These are phyloP conservation scores for Onychomys arenicola DNA, from an alignment of 2,797 vertebrate genomes.

Conservation along the genomic window DNA sequence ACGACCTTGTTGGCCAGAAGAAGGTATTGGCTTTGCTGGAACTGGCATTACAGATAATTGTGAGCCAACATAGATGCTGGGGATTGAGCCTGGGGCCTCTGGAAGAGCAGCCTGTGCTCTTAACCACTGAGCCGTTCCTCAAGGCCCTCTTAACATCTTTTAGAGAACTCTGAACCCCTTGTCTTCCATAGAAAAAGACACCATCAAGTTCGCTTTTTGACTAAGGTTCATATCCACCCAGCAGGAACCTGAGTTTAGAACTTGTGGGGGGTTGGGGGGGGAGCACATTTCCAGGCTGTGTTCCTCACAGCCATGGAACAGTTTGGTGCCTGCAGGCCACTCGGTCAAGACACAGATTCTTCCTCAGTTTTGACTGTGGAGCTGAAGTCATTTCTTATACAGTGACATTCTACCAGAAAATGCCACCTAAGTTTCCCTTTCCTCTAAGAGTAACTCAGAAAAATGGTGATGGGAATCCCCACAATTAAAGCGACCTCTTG, in stretches of 20 bases:
- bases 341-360: conserved; percentile 78
- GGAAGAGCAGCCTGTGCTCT: background rate
- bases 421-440: conserved; percentile 80
- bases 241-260: conserved; percentile 74
- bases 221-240: background rate
- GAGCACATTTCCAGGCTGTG: conserved; percentile 68
- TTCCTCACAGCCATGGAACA: conserved; percentile 45
- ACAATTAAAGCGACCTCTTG: conserved; percentile 60
- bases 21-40: background rate
- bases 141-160: conserved; percentile 53
- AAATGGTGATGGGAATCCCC: conserved; percentile 28
- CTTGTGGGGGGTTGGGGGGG: conserved; percentile 76
- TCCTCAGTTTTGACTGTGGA: conserved; percentile 71
- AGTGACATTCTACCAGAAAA: conserved; percentile 84
- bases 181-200: conserved; percentile 43
- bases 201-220: conserved; percentile 58
- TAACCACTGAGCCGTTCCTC: background rate
- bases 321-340: conserved; percentile 51
- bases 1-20: background rate
- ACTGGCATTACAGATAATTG: background rate
- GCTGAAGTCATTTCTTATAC: conserved; percentile 78
- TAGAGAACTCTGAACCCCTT: conserved; percentile 64
- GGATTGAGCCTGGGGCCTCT: background rate
- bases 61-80: background rate
- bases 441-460: conserved; percentile 82